Evolutionary conservation across 1,140 invertebrate genomes (phyloP).

Genomic region (Drosophila pseudoobscura): DNA sequence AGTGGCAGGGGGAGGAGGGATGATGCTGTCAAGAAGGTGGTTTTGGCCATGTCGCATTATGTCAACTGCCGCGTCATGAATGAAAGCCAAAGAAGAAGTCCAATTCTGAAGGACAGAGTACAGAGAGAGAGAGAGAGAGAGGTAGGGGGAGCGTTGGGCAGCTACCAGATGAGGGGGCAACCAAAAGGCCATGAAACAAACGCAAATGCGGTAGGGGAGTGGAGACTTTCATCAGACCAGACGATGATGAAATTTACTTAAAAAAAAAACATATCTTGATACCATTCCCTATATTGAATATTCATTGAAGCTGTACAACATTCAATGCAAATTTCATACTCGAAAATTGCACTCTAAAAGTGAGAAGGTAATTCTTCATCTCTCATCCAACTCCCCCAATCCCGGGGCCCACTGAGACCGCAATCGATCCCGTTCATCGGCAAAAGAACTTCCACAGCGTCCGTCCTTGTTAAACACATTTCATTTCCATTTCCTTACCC

Average conservation of each 20-base stretch:
- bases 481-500: slow-evolving; percentile 10
- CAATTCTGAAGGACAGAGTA: too few species aligned
- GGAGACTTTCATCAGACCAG: not conserved
- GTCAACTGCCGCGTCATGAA: slow-evolving; percentile 70
- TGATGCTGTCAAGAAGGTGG: not conserved
- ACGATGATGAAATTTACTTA: too few species aligned
- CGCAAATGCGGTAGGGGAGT: slow-evolving; percentile 20
- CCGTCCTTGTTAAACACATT: slow-evolving; percentile 3
- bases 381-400: not conserved
- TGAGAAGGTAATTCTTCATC: too few species aligned
- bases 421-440: not conserved
- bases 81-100: slow-evolving; percentile 22
- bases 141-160: too few species aligned
- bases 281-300: too few species aligned
- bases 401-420: too few species aligned
- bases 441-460: not conserved
- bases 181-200: slow-evolving; percentile 28
- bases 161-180: too few species aligned
- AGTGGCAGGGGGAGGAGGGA: not conserved
- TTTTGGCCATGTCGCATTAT: slow-evolving; percentile 67
- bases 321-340: too few species aligned
- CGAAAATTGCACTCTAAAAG: too few species aligned
- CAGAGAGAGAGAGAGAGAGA: too few species aligned
- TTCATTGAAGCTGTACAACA: too few species aligned
- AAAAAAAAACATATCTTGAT: too few species aligned